Percentiles rank a stretch among this genome's conserved stretches.
These are phyloP conservation scores for Polydrusus cervinus DNA, from an alignment of 2,888 invertebrate genomes.

Conservation along the genomic window DNA sequence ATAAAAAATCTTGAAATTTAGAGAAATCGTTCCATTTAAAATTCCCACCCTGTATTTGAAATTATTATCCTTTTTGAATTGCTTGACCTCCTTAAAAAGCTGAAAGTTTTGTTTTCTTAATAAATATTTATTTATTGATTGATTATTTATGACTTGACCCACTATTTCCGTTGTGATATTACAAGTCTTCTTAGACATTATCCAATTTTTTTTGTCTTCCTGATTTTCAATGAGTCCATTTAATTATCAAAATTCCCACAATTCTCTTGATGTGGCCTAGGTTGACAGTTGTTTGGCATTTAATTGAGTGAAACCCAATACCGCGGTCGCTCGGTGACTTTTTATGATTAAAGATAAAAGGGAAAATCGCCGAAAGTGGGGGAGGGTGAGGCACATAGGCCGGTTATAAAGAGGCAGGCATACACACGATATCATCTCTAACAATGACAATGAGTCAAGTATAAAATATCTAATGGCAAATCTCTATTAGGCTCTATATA, in stretches of 20 bases:
- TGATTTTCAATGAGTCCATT: no score
- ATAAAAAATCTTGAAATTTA: no score
- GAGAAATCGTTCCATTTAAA: no score
- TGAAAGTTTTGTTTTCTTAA: no score
- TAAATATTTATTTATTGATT: no score
- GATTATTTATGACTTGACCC: no score
- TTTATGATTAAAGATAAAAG: constrained; percentile 56
- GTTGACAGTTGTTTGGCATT: constrained; percentile 59
- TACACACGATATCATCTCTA: constrained; percentile 60
- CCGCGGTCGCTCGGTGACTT: constrained; percentile 55
- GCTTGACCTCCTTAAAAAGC: no score
- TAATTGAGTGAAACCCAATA: constrained; percentile 62
- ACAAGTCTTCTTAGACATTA: no score
- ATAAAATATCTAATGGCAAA: constrained; percentile 65
- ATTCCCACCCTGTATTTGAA: no score
- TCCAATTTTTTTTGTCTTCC: no score
- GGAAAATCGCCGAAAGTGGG: constrained; percentile 53
- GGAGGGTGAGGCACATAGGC: constrained; percentile 49
- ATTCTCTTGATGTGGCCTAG: constrained; percentile 44
- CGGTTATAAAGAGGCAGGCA: constrained; percentile 56
- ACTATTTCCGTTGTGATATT: no score
- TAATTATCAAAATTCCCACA: constrained; percentile 44
- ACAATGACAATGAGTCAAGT: constrained; percentile 64
- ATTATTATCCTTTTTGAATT: no score
- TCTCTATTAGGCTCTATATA: constrained; percentile 63